Evolutionary conservation across 2,888 invertebrate species (phyloP).

Genomic region (Myopa testacea): DNA sequence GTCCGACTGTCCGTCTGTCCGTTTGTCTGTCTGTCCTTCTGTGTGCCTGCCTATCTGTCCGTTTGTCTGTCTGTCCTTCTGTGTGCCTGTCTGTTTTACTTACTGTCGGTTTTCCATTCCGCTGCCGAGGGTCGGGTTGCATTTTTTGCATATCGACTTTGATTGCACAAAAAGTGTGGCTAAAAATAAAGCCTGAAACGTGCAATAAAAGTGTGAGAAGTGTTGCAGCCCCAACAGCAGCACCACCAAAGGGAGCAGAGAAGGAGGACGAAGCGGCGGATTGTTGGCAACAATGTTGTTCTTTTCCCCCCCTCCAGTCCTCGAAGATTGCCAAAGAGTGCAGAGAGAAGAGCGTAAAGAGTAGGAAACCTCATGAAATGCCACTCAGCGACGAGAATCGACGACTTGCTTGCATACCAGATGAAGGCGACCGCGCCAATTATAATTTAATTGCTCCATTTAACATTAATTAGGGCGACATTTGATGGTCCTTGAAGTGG

Average conservation of each 20-base stretch:
- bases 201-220: background rate
- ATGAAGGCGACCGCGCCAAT: slow-evolving; percentile 12
- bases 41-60: background rate
- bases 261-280: background rate
- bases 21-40: background rate
- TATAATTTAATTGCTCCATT: slow-evolving; percentile 23
- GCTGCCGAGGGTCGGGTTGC: background rate
- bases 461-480: slow-evolving; percentile 16
- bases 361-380: background rate
- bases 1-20: background rate
- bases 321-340: background rate
- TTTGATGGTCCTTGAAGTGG: background rate
- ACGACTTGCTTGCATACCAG: background rate
- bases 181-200: slow-evolving; percentile 16
- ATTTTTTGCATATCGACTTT: background rate
- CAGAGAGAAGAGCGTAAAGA: background rate
- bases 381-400: background rate
- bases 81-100: background rate
- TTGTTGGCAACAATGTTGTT: background rate
- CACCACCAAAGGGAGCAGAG: background rate
- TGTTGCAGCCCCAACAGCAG: background rate
- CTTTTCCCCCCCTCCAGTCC: too few relatives aligned
- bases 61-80: background rate
- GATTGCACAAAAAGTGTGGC: background rate
- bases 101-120: background rate